Base-by-base conservation (phyloP, 2,113 vertebrate genomes). In the Sebastes fasciatus region DNA sequence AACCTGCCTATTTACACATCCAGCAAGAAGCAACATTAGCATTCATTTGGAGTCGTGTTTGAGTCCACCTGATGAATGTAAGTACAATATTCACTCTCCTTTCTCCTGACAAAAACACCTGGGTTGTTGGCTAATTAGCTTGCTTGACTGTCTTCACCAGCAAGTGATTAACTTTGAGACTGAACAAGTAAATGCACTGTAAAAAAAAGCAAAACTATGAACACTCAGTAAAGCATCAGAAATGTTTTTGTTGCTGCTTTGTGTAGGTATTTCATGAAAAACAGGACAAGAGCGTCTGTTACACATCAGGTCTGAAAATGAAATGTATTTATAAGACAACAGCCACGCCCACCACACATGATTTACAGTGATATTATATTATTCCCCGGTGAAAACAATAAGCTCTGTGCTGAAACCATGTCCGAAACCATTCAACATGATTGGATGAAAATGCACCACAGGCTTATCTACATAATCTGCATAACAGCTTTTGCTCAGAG, bases 391-490 rank as follows among this genome's bases (percentile, higher is more conserved):
- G 8, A 21, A 68, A 57, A 78, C 63, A 34, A 45, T 48, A 58
- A 73, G 40, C 26, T 45, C 68, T 26, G 61, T 75, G 62, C 61
- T 75, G 19, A 81, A 75, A 61, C 55, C 71, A 67, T 74, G 66
- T 69, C 77, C 26, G 3, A 34, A 88, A 46, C 45, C 10, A 77
- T 88, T 76, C 67, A 72, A 76, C 73, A 48, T 73, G 77, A 84
- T 86, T 76, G n/a, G 9, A 34, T 4, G 6, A 67, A 79, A 82
- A 80, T 7, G 79, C 61, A 63, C 51, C 62, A 40, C 42, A 60
- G 51, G 77, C 67, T 88, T 82, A 77, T 94, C 68, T 75, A 65
- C 69, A 86, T 82, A 66, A 91, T 90, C 80, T 85, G 64, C 68
- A 74, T 57, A 80, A 81, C 72, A 85, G 82, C 68, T 82, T 86